Conservation (phyloP, 92 coral and sea anemone species). For the Plumapathes pennacea region DNA sequence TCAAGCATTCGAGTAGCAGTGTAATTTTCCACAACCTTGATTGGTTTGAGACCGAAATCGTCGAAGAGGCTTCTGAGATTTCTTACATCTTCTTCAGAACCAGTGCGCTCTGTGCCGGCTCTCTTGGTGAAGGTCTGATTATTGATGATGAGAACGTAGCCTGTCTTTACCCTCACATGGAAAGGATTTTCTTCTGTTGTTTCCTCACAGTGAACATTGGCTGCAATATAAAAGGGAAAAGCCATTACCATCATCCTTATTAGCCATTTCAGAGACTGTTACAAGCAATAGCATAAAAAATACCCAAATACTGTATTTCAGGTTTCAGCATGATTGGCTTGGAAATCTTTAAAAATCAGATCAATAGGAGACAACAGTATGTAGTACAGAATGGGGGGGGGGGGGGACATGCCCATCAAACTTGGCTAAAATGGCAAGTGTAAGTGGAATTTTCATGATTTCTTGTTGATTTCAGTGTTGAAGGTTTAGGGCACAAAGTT, state of each 20-base stretch:
- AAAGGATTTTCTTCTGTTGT: slow-evolving; percentile 34
- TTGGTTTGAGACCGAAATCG: slow-evolving; percentile 47
- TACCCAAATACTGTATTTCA: neutral
- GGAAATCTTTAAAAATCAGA: too few species aligned
- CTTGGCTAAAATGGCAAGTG: too few species aligned
- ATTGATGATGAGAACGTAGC: slow-evolving; percentile 76
- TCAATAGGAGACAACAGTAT: too few species aligned
- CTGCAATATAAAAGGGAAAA: slow-evolving; percentile 16
- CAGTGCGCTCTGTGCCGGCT: slow-evolving; percentile 46
- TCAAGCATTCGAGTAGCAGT: slow-evolving; percentile 52
- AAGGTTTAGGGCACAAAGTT: too few species aligned
- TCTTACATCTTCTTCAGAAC: slow-evolving; percentile 67
- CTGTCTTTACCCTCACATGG: slow-evolving; percentile 36
- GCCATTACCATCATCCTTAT: too few species aligned
- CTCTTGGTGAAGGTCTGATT: slow-evolving; percentile 59
- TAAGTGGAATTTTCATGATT: too few species aligned
- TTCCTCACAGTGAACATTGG: slow-evolving; percentile 53
- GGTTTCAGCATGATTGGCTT: too few species aligned
- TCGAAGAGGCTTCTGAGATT: slow-evolving; percentile 56
- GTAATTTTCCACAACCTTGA: slow-evolving; percentile 3
- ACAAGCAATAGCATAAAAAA: neutral
- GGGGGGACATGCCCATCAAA: too few species aligned
- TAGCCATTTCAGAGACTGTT: neutral
- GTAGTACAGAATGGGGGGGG: too few species aligned
- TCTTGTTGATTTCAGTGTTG: too few species aligned